These are phyloP conservation scores for Ornithoptera alexandrae DNA, from an alignment of 2,888 invertebrate genomes.

Conservation along the genomic window DNA sequence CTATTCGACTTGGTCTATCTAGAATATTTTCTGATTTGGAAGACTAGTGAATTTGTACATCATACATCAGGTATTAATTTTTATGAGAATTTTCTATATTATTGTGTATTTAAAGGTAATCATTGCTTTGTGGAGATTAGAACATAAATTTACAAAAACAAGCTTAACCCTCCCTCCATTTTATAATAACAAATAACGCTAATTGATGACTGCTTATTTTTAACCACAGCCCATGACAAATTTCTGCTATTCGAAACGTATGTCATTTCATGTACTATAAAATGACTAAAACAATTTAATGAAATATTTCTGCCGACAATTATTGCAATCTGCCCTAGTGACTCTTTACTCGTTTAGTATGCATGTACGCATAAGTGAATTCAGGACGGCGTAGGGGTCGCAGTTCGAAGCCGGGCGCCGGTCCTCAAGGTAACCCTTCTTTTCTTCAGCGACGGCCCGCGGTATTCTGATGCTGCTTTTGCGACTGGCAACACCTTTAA, in stretches of 20 bases:
- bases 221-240: conserved; percentile 5
- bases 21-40: background rate
- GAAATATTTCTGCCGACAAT: conserved; percentile 30
- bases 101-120: no score
- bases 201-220: background rate
- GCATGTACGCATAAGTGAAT: conserved; percentile 92
- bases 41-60: background rate
- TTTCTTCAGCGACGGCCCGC: conserved; percentile 92
- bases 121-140: no score
- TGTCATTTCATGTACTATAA: background rate
- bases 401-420: conserved; percentile 95
- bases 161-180: background rate
- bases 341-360: conserved; percentile 84
- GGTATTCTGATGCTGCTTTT: conserved; percentile 97
- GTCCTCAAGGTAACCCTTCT: conserved; percentile 96
- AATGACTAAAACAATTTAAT: conserved; percentile 8
- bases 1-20: background rate
- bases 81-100: background rate
- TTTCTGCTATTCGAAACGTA: background rate
- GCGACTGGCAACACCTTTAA: conserved; percentile 91
- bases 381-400: conserved; percentile 92
- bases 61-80: background rate
- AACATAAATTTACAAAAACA: background rate
- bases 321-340: conserved; percentile 38
- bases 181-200: background rate